Base-by-base conservation (phyloP, 2,888 invertebrate genomes). In the Pantelozetes paolii region DNA sequence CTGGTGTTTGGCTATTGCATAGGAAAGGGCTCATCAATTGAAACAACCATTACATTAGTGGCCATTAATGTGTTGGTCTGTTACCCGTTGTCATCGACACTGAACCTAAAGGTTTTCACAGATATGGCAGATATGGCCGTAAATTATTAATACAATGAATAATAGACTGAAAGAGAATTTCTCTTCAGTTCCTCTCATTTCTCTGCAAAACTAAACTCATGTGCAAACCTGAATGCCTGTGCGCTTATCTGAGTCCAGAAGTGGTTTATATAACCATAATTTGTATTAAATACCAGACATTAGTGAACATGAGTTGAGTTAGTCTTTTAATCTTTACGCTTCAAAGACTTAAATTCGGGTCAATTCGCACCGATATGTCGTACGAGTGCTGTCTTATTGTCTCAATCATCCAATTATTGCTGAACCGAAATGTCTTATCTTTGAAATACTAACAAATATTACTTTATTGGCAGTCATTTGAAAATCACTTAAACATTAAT, bases 21-120 rank as follows among this genome's bases (percentile, higher is more conserved):
- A 32, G 59, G 59, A 59, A 59, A 59, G 59, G 59, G 15, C 30
- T 59, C 59, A 59, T 59, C 59, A 48, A 59, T 15, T 59, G 59
- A 6, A 30, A 32, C 59, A 36, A 8, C 9, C 6, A 9, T 36
- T 48, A 13, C 40, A 67, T 67, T 67, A 67, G 13, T 13, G 67
- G 32, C n/a, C 67, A 67, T 67, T 67, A 67, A 67, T 36, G 67
- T 40, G 3, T 36, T 36, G 20, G 28, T 32, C 59, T 59, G 6
- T 59, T 59, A n/a, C 30, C 13, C 18, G 2, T 2, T 59, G 15
- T 59, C 30, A 30, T 59, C 59, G 26, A 59, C 32, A 59, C 30
- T n/a, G 32, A 32, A 28, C 42, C 42, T 54, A 54, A 13, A 28
- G 30, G 15, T 59, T 59, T 28, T n/a, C 18, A 59, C 30, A 59